phyloP scores from a whole-genome alignment of 2,113 vertebrate genomes.

The Gymnogyps californianus region DNA sequence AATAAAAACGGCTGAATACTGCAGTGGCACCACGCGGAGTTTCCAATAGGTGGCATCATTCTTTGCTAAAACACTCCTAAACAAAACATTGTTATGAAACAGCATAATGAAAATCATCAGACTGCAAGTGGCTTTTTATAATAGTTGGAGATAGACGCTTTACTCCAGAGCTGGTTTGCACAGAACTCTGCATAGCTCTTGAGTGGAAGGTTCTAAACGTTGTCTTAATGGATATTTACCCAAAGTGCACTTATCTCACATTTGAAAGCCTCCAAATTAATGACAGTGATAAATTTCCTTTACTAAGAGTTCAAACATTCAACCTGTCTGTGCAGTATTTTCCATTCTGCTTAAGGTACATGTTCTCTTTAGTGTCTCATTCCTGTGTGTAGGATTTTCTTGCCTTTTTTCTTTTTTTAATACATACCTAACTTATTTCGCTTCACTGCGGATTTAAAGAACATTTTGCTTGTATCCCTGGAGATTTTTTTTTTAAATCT shows the following conservation, averaged over 20 bases:
- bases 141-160: background rate
- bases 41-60: background rate
- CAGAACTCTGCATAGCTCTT: background rate
- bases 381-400: background rate
- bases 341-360: background rate
- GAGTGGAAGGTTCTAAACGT: background rate
- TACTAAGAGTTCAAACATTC: background rate
- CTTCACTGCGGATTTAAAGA: background rate
- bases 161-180: background rate
- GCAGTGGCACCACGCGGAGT: background rate
- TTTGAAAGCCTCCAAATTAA: background rate
- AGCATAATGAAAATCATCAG: background rate
- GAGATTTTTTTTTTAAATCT: background rate
- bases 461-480: background rate
- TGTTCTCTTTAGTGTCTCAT: background rate
- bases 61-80: background rate
- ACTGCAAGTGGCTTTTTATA: accelerated
- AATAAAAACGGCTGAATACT: accelerated
- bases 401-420: background rate
- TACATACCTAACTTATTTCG: background rate
- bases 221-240: background rate
- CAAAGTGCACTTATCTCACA: background rate
- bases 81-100: accelerated
- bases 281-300: background rate
- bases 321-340: background rate